A percentile compares a stretch with the other conserved stretches of the same genome.
Evolutionary conservation across 2,888 invertebrate genomes (phyloP).

Genomic region (Temnothorax ravouxi): DNA sequence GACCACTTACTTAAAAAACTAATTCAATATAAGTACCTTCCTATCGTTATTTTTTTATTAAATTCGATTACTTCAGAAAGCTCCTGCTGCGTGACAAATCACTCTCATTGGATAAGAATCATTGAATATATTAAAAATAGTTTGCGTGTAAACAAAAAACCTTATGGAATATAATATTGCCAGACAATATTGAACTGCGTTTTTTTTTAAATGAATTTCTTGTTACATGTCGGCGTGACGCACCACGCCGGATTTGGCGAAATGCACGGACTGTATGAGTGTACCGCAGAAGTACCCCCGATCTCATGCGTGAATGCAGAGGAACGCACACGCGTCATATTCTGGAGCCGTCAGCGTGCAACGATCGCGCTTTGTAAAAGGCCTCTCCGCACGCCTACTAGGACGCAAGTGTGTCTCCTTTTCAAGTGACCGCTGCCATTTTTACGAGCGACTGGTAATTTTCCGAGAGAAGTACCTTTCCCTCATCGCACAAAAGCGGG

Average conservation of each 20-base stretch:
- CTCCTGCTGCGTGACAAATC: background rate
- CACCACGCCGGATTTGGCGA: background rate
- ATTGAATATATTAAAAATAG: too few relatives aligned
- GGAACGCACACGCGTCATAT: background rate
- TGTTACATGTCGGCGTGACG: background rate
- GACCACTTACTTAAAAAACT: background rate
- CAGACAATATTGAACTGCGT: background rate
- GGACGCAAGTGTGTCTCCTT: conserved; percentile 70
- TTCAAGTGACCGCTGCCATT: conserved; percentile 73
- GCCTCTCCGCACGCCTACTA: conserved; percentile 66
- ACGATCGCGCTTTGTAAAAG: conserved; percentile 62
- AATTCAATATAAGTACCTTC: background rate
- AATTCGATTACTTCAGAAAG: background rate
- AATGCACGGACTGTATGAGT: background rate
- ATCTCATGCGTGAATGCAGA: background rate
- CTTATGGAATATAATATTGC: background rate
- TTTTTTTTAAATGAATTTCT: background rate
- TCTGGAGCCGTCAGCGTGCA: background rate
- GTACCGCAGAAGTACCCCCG: background rate
- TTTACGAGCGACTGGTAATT: conserved; percentile 69
- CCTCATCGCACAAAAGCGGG: conserved; percentile 44
- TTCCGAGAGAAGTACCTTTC: conserved; percentile 77
- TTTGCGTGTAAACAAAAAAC: background rate
- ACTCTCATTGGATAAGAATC: background rate
- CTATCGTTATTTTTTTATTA: background rate